Evolutionary conservation across 2,797 vertebrate species (phyloP).

Genomic region (Poeciliopsis turneri): DNA sequence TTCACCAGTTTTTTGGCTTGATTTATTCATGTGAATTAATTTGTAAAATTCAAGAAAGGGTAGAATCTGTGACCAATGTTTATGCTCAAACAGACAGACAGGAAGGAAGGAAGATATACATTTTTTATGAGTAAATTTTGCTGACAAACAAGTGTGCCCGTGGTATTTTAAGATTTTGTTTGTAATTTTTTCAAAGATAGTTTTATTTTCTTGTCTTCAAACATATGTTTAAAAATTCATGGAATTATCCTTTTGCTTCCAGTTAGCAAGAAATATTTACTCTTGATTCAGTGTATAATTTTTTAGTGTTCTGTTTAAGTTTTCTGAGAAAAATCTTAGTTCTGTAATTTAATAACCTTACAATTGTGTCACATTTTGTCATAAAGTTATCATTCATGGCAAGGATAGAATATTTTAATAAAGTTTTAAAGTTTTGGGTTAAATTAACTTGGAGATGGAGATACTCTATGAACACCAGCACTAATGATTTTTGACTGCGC

Average conservation of each 20-base stretch:
- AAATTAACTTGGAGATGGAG: neutral
- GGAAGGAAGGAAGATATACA: neutral
- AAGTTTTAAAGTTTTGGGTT: neutral
- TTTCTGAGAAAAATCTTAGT: constrained; percentile 7
- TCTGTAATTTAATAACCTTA: constrained; percentile 14
- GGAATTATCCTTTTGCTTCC: neutral
- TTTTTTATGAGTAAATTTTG: constrained; percentile 10
- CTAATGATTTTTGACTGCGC: neutral
- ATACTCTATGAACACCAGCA: neutral
- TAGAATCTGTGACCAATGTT: constrained; percentile 9
- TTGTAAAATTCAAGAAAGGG: constrained; percentile 5
- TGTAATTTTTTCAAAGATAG: neutral
- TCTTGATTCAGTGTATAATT: neutral
- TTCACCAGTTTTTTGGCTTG: constrained; percentile 3
- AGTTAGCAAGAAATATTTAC: neutral
- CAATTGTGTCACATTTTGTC: constrained; percentile 9
- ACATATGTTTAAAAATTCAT: neutral
- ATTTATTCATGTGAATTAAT: constrained; percentile 17
- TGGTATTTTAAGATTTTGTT: neutral
- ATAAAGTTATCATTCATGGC: neutral
- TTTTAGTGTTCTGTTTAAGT: neutral
- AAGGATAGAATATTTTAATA: neutral
- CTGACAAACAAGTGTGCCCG: neutral
- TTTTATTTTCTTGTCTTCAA: neutral
- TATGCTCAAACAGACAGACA: constrained; percentile 2